phyloP scores from a whole-genome alignment of 2,888 invertebrate genomes.

The Azorinus chamasolen region DNA sequence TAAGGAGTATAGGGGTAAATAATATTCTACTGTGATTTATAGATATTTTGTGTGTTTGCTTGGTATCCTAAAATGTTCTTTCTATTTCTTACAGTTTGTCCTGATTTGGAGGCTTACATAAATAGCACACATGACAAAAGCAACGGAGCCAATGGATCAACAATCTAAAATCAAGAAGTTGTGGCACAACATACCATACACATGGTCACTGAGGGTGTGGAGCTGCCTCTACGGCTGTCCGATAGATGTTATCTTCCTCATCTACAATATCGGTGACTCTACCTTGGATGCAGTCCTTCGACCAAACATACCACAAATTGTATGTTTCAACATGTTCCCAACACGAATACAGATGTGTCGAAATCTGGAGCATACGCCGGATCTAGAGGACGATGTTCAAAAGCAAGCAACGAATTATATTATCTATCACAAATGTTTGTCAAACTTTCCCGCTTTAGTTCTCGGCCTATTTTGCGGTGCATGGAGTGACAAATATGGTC shows the following conservation, averaged over 20 bases:
- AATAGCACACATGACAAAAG: no score
- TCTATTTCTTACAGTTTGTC: no score
- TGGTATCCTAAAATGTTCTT: no score
- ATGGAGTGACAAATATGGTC: conserved; percentile 85
- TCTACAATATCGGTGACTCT: conserved; percentile 85
- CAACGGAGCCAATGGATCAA: no score
- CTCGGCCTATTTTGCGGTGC: conserved; percentile 85
- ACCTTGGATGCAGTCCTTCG: conserved; percentile 85
- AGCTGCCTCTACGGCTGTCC: conserved; percentile 69
- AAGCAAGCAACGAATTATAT: conserved; percentile 79
- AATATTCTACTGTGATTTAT: no score
- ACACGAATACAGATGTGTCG: conserved; percentile 65
- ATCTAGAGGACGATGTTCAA: conserved; percentile 79
- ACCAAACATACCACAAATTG: conserved; percentile 82
- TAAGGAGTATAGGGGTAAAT: no score
- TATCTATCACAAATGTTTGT: conserved; percentile 82
- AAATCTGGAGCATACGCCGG: conserved; percentile 62
- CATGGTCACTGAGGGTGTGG: conserved; percentile 50
- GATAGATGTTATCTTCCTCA: conserved; percentile 84
- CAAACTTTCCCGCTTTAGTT: conserved; percentile 85
- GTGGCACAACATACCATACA: conserved; percentile 23
- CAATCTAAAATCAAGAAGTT: neutral
- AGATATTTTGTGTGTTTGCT: no score
- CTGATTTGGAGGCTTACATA: no score
- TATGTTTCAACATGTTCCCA: conserved; percentile 74